phyloP scores from a whole-genome alignment of 1,140 invertebrate species.

The Trichonephila clavipes region DNA sequence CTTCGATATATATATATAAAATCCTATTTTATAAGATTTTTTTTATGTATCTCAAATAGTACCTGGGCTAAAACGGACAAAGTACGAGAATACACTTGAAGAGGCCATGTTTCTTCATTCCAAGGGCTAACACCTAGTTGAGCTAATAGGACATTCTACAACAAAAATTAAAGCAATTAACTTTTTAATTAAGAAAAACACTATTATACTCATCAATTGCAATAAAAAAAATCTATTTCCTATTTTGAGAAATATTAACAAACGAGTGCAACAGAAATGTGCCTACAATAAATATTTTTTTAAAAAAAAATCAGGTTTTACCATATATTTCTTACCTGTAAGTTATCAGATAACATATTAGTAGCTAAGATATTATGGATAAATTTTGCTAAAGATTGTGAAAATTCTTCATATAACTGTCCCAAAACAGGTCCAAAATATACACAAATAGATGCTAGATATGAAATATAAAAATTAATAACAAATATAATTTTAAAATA shows the following conservation, averaged over 20 bases:
- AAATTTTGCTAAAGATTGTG: conserved; percentile 87
- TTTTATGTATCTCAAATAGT: neutral
- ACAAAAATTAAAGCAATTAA: neutral
- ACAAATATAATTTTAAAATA: too few relatives aligned
- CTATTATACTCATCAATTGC: too few relatives aligned
- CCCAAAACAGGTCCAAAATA: conserved; percentile 87
- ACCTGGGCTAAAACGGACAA: conserved; percentile 90
- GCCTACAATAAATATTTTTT: too few relatives aligned
- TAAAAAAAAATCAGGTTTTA: too few relatives aligned
- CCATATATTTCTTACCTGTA: conserved; percentile 81
- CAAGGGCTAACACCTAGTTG: conserved; percentile 89
- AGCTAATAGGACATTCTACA: conserved; percentile 83
- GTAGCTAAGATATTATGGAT: conserved; percentile 91
- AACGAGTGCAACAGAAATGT: neutral
- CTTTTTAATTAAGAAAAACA: neutral
- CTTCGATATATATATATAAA: too few relatives aligned
- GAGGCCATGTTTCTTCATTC: conserved; percentile 86
- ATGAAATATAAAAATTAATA: conserved; percentile 19
- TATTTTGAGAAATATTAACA: neutral
- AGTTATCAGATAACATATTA: conserved; percentile 84
- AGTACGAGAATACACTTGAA: conserved; percentile 92
- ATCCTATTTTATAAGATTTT: too few relatives aligned
- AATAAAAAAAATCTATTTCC: too few relatives aligned
- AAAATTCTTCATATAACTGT: conserved; percentile 89
- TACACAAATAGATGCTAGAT: conserved; percentile 87